Conservation (phyloP, 2,113 vertebrate species). For the Haemorhous mexicanus region DNA sequence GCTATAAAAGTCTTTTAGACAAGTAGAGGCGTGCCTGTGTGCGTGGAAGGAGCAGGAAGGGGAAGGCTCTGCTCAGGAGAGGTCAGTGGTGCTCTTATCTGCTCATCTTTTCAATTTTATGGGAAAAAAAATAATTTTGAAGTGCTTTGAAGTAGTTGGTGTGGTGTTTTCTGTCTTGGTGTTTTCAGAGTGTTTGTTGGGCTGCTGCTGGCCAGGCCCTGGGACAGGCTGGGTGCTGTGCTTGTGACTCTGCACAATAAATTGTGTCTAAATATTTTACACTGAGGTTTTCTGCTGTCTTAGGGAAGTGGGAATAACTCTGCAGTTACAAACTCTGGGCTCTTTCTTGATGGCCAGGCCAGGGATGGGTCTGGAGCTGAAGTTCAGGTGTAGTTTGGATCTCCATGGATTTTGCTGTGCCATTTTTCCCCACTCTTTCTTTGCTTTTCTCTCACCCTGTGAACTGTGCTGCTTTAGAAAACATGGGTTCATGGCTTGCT, state of each 20-base stretch:
- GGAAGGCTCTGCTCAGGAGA: accelerated
- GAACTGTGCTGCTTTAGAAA: neutral
- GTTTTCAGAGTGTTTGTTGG: neutral
- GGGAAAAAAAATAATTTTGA: accelerated
- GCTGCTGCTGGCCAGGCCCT: neutral
- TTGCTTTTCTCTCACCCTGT: accelerated
- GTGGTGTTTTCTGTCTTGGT: accelerated
- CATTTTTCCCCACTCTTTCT: accelerated
- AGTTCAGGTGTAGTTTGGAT: accelerated
- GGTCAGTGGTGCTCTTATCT: accelerated
- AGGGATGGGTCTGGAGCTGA: accelerated
- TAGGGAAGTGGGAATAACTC: neutral
- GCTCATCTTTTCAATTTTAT: accelerated
- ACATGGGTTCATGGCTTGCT: accelerated
- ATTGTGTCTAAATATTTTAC: accelerated
- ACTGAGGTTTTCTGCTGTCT: accelerated
- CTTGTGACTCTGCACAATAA: neutral
- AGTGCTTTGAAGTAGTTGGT: accelerated
- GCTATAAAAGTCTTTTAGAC: neutral
- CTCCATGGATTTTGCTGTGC: accelerated
- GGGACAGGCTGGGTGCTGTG: neutral
- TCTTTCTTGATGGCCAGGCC: no score
- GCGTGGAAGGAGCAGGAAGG: neutral
- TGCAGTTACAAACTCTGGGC: accelerated
- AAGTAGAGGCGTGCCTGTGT: accelerated